A percentile compares a stretch with the other conserved stretches of the same genome.
phyloP scores from a whole-genome alignment of 1,140 invertebrate genomes.

The Apis dorsata region DNA sequence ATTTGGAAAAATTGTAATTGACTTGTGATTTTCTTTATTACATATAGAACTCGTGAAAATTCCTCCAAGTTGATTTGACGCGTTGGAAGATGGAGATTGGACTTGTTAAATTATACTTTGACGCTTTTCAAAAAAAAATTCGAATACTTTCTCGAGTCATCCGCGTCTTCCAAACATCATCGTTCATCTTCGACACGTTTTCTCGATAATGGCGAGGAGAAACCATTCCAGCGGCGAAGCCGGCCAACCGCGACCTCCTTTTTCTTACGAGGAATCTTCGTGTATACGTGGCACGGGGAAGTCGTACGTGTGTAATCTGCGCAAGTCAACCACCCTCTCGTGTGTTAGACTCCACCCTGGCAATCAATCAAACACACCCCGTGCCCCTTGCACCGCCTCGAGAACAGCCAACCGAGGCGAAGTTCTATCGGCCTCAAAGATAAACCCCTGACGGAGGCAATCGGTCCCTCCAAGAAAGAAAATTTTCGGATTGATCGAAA shows the following conservation, averaged over 20 bases:
- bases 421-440: slow-evolving; percentile 57
- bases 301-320: slow-evolving; percentile 61
- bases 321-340: slow-evolving; percentile 66
- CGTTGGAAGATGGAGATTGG: too few relatives aligned
- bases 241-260: slow-evolving; percentile 31
- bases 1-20: too few relatives aligned
- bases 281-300: slow-evolving; percentile 29
- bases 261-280: slow-evolving; percentile 43
- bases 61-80: too few relatives aligned
- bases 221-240: slow-evolving; percentile 27
- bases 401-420: slow-evolving; percentile 49
- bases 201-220: not conserved
- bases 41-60: too few relatives aligned
- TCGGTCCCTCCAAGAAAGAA: slow-evolving; percentile 34
- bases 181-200: not conserved
- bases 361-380: slow-evolving; percentile 73
- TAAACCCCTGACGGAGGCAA: slow-evolving; percentile 40
- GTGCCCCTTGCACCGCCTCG: slow-evolving; percentile 21
- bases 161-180: too few relatives aligned
- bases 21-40: too few relatives aligned
- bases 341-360: slow-evolving; percentile 73
- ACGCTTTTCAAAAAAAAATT: too few relatives aligned
- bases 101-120: too few relatives aligned
- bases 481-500: slow-evolving; percentile 23
- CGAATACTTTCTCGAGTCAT: too few relatives aligned